Percentiles rank a stretch among this genome's conserved stretches.
phyloP scores from a whole-genome alignment of 2,888 invertebrate species.

The Macrophya alboannulata region DNA sequence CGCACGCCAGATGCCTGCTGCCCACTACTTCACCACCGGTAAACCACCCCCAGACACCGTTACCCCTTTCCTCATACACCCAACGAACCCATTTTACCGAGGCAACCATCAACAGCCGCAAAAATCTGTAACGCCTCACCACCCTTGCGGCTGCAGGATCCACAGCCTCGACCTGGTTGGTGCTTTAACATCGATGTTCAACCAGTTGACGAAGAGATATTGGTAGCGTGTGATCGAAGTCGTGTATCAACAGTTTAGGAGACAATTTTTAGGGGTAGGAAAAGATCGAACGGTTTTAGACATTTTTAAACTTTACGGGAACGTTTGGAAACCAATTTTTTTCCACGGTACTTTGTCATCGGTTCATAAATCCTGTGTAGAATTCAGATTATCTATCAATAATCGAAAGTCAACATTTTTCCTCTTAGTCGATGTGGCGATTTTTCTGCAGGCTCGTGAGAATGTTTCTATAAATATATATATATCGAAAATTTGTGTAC shows the following conservation, averaged over 20 bases:
- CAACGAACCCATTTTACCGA: not conserved
- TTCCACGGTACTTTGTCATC: not conserved
- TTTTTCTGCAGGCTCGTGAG: no score
- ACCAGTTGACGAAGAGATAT: not conserved
- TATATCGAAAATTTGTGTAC: not conserved
- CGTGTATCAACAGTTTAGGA: not conserved
- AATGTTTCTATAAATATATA: not conserved
- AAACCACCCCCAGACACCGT: slow-evolving; percentile 33
- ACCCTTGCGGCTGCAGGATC: slow-evolving; percentile 59
- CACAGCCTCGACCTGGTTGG: not conserved
- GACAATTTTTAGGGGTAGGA: not conserved
- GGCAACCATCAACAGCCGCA: slow-evolving; percentile 68
- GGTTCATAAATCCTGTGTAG: no score
- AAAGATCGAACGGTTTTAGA: not conserved
- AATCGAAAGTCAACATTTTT: no score
- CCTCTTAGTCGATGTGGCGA: no score
- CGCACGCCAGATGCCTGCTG: slow-evolving; percentile 78
- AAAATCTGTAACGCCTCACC: slow-evolving; percentile 74
- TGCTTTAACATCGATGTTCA: not conserved
- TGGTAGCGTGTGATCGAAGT: not conserved
- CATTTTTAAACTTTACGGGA: not conserved
- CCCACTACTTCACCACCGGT: slow-evolving; percentile 58
- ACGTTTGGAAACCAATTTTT: not conserved
- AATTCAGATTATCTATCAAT: no score
- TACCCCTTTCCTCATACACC: not conserved